Base-by-base conservation (phyloP, 1,140 invertebrate genomes). In the Drosophila sulfurigaster region DNA sequence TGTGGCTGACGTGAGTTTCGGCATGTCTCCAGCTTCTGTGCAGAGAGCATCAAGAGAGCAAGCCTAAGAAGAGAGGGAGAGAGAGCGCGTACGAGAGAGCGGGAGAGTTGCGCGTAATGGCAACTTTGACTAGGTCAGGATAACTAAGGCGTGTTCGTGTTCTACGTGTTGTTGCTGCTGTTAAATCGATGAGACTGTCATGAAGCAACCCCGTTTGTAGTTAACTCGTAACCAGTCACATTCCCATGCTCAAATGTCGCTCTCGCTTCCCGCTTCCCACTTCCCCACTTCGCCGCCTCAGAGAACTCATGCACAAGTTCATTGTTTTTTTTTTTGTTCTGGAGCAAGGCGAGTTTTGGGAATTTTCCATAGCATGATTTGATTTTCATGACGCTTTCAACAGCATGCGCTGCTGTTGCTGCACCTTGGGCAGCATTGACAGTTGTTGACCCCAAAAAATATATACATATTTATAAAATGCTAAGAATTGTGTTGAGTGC, bases 111-210 rank as follows among this genome's bases (percentile, higher is more conserved):
- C 68, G 73, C 63, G 56, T 54, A n/a, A 41, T 45, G 16, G 28
- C 49, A 62, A 75, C 58, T 85, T 85, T 64, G 81, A 78, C 81
- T 85, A 85, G 81, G 81, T 85, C 81, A 85, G 78, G 81, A 83
- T 54, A 83, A 51, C 35, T 10, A 52, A 43, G 25, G 45, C 52
- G 41, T 51, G 46, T 62, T 46, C 25, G 35, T 38, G 16, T 10
- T 41, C 16, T 52, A 60, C 67, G 62, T 77, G 35, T 38, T 38
- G 35, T 38, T 38, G 20, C 20, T 25, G 57, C 77, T 87, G 78
- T 88, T 88, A 70, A 88, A 88, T 88, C 83, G 85, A 88, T 89
- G 78, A 75, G 64, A 48, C 35, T 30, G n/a, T 54, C 11, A 46
- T 48, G 49, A 59, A 65, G 45, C 69, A 73, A 65, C 65, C 57